These are phyloP conservation scores for Neocrepidodera transversa DNA, from an alignment of 2,888 invertebrate species.

Conservation along the genomic window DNA sequence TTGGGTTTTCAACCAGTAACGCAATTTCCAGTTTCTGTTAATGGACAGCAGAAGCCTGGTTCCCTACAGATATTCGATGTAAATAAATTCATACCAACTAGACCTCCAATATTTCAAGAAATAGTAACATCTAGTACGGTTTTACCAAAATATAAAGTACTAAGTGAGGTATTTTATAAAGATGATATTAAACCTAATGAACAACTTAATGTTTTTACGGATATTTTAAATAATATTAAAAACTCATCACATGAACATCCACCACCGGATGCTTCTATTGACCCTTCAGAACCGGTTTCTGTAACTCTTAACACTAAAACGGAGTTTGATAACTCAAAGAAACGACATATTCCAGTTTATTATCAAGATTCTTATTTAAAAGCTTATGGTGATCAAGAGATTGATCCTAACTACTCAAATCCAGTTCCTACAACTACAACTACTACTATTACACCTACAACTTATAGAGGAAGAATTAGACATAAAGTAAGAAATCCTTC, in stretches of 20 bases:
- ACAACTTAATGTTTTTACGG: slow-evolving; percentile 61
- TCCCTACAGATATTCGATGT: slow-evolving; percentile 20
- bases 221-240: slow-evolving; percentile 62
- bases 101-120: slow-evolving; percentile 21
- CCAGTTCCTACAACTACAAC: slow-evolving; percentile 9
- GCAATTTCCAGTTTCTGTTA: background rate
- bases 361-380: slow-evolving; percentile 30
- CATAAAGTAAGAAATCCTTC: background rate
- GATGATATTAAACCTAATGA: slow-evolving; percentile 58
- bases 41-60: background rate
- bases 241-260: slow-evolving; percentile 46
- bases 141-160: slow-evolving; percentile 45
- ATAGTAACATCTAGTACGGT: slow-evolving; percentile 36
- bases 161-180: slow-evolving; percentile 58
- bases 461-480: background rate
- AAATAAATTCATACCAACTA: slow-evolving; percentile 32
- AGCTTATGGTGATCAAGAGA: slow-evolving; percentile 31
- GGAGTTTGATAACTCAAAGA: background rate
- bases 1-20: slow-evolving; percentile 2
- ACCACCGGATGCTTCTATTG: slow-evolving; percentile 14
- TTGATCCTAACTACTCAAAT: slow-evolving; percentile 16
- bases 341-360: background rate
- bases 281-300: slow-evolving; percentile 37
- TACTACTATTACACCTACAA: slow-evolving; percentile 36
- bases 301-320: slow-evolving; percentile 27